Conservation (phyloP, 2,113 vertebrate species). For the Aramus guarauna region DNA sequence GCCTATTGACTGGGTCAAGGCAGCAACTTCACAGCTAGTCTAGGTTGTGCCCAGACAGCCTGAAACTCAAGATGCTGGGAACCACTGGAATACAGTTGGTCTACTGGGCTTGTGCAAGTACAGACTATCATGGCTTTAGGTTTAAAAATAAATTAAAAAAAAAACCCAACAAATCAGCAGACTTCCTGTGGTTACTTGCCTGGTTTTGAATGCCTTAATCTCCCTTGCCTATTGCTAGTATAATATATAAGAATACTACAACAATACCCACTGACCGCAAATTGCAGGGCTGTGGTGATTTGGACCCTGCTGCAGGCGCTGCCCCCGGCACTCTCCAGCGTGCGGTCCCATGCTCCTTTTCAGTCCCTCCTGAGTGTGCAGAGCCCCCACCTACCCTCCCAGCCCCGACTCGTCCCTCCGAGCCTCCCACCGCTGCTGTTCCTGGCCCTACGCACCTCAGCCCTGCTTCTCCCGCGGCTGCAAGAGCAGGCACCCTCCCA, state of each 20-base stretch:
- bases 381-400: neutral
- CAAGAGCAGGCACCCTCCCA: neutral
- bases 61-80: neutral
- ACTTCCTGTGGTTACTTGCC: neutral
- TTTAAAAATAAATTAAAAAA: neutral
- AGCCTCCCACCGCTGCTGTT: neutral
- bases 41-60: neutral
- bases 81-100: neutral
- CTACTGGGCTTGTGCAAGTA: neutral
- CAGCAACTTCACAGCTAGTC: neutral
- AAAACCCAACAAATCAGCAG: neutral
- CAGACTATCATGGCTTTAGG: neutral
- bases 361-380: neutral
- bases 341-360: neutral
- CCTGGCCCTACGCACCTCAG: neutral
- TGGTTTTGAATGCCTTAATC: neutral
- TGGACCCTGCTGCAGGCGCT: neutral
- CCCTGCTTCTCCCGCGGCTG: neutral
- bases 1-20: neutral
- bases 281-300: neutral
- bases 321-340: rapidly evolving
- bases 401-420: rapidly evolving
- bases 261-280: neutral
- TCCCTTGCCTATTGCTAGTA: neutral
- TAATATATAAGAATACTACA: neutral